Evolutionary conservation across 2,113 vertebrate genomes (phyloP).

Genomic region (Serinus canaria): DNA sequence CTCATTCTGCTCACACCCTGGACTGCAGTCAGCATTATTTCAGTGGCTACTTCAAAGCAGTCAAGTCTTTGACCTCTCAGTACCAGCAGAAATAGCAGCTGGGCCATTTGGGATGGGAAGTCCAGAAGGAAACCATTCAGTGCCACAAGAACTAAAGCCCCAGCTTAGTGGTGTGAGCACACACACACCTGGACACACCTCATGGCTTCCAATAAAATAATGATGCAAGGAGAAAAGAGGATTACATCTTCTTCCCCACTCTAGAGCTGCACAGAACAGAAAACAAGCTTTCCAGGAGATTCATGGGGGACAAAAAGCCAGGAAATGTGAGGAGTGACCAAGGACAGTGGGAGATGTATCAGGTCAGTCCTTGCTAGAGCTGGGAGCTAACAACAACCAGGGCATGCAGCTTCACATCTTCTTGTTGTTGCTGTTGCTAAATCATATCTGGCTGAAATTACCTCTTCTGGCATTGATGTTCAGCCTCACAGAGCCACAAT

Average conservation of each 20-base stretch:
- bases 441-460: background rate
- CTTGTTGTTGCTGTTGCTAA: background rate
- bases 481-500: background rate
- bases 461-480: background rate
- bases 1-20: background rate
- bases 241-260: background rate
- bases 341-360: background rate
- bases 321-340: background rate
- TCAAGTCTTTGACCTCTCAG: background rate
- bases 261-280: background rate
- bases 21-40: background rate
- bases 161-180: background rate
- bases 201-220: background rate
- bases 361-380: background rate
- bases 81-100: background rate
- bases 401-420: background rate
- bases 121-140: background rate
- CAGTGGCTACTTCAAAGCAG: background rate
- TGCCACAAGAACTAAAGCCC: background rate
- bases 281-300: background rate
- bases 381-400: background rate
- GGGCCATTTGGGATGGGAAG: background rate
- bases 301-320: background rate
- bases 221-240: background rate
- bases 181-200: background rate